Evolutionary conservation across 2,888 invertebrate genomes (phyloP).

Genomic region (Catocala sponsa): DNA sequence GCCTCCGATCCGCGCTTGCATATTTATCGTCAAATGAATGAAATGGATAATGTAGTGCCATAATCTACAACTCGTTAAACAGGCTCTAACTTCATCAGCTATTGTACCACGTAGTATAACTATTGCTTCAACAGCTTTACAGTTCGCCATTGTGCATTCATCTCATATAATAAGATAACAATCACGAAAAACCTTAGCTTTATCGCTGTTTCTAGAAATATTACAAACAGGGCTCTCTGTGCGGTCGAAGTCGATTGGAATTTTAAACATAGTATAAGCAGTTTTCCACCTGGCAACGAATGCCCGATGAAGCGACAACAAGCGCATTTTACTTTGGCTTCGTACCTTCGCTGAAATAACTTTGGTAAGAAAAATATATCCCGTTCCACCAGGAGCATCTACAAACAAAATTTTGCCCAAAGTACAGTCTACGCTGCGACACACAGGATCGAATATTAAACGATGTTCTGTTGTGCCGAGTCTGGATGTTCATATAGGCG

Average conservation of each 20-base stretch:
- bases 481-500: no score
- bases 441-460: not conserved
- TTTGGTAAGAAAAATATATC: not conserved
- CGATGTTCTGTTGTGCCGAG: no score
- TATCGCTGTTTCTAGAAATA: slow-evolving; percentile 9
- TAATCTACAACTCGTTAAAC: no score
- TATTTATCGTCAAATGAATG: no score
- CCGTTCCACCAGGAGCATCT: not conserved
- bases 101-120: no score
- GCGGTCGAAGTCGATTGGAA: no score
- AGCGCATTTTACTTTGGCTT: slow-evolving; percentile 8
- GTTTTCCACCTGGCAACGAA: slow-evolving; percentile 5
- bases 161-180: slow-evolving; percentile 5
- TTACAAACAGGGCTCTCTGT: slow-evolving; percentile 2
- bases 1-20: no score
- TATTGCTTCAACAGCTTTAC: no score
- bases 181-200: slow-evolving; percentile 1
- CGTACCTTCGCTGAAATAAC: not conserved
- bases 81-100: no score
- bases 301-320: not conserved
- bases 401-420: not conserved
- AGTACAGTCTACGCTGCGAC: slow-evolving; percentile 3
- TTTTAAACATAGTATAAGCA: no score
- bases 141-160: slow-evolving; percentile 2
- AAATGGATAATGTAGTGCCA: no score